Evolutionary conservation across 2,888 invertebrate species (phyloP).

Genomic region (Phaedon cochleariae): DNA sequence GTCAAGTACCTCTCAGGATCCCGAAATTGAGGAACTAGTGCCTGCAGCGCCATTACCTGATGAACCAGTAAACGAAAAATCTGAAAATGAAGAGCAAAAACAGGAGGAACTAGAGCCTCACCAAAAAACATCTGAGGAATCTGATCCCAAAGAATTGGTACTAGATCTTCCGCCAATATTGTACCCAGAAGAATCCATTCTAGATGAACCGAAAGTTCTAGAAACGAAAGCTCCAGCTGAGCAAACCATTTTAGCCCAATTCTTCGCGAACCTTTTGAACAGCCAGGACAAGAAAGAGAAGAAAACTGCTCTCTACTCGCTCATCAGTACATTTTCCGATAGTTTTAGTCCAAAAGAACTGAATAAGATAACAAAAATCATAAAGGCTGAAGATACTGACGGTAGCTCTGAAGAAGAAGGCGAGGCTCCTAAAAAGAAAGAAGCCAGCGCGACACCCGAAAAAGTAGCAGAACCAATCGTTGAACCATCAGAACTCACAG

Average conservation of each 20-base stretch:
- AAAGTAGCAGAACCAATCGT: slow-evolving; percentile 8
- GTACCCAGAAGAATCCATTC: not conserved
- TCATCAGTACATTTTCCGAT: slow-evolving; percentile 52
- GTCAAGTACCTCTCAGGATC: not conserved
- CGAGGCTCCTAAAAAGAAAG: slow-evolving; percentile 25
- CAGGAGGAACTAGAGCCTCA: not conserved
- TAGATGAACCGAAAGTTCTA: slow-evolving; percentile 21
- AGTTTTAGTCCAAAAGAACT: slow-evolving; percentile 56
- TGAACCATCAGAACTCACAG: no score
- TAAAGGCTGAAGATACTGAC: slow-evolving; percentile 67
- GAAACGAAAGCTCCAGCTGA: slow-evolving; percentile 42
- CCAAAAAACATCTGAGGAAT: not conserved
- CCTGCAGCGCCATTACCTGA: not conserved
- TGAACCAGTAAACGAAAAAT: not conserved
- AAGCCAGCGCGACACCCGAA: not conserved
- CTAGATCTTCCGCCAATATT: not conserved
- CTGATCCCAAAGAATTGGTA: not conserved
- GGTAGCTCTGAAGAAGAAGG: slow-evolving; percentile 62
- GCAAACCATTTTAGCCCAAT: slow-evolving; percentile 50
- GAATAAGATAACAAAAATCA: slow-evolving; percentile 68
- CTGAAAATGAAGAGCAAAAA: not conserved
- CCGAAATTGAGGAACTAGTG: not conserved
- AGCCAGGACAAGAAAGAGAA: slow-evolving; percentile 51
- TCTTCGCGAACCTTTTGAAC: slow-evolving; percentile 50
- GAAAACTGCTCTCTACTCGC: slow-evolving; percentile 47